These are phyloP conservation scores for Goniozus legneri DNA, from an alignment of 1,140 invertebrate species.

Conservation along the genomic window DNA sequence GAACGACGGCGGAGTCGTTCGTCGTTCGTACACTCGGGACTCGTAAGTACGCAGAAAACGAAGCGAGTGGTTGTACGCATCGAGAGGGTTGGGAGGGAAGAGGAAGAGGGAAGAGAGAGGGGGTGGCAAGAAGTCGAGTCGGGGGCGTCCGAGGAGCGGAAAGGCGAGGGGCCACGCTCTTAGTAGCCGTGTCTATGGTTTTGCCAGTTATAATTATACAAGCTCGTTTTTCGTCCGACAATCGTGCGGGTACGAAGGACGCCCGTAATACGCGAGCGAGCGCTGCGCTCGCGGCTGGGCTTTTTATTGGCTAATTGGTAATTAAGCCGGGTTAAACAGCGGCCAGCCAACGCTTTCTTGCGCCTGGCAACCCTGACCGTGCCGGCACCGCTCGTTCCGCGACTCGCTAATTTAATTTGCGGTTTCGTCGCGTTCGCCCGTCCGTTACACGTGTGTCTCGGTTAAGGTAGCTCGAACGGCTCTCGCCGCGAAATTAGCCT, in stretches of 20 bases:
- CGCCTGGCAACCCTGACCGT: too few species aligned
- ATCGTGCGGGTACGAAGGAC: slow-evolving; percentile 29
- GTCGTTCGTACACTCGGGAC: slow-evolving; percentile 10
- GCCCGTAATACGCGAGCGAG: slow-evolving; percentile 30
- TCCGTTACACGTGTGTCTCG: too few species aligned
- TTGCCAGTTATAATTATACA: slow-evolving; percentile 48
- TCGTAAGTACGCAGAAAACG: too few species aligned
- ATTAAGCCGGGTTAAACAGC: slow-evolving; percentile 47
- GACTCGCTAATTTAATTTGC: slow-evolving; percentile 50
- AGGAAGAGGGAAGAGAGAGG: not conserved
- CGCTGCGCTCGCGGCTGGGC: slow-evolving; percentile 32
- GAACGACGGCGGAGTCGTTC: slow-evolving; percentile 6
- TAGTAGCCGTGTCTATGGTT: slow-evolving; percentile 32
- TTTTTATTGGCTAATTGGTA: slow-evolving; percentile 52
- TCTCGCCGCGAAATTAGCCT: not conserved
- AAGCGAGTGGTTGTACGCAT: too few species aligned
- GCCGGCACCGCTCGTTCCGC: slow-evolving; percentile 31
- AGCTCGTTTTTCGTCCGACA: slow-evolving; percentile 36
- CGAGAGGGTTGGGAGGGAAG: not conserved
- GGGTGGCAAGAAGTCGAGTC: not conserved
- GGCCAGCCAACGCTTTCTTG: slow-evolving; percentile 43
- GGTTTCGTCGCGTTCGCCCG: slow-evolving; percentile 44
- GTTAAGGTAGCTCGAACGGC: too few species aligned
- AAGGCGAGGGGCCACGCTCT: slow-evolving; percentile 5
- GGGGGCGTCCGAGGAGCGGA: slow-evolving; percentile 2